Conservation (phyloP, 2,797 vertebrate species). For the Anguilla pacifica region DNA sequence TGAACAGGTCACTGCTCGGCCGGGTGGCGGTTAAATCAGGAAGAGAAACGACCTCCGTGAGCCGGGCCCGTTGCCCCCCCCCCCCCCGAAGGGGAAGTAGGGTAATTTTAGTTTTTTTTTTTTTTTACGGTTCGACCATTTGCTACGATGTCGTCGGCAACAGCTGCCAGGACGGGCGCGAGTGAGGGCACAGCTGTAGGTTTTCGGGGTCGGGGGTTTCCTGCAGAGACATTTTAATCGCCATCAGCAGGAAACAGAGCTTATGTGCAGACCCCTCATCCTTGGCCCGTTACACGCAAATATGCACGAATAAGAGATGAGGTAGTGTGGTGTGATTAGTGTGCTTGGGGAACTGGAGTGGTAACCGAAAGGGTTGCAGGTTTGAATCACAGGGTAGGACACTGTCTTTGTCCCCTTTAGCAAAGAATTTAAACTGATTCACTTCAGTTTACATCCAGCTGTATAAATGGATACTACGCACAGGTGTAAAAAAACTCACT, state of each 20-base stretch:
- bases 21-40: background rate
- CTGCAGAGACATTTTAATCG: background rate
- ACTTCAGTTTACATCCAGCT: too few relatives aligned
- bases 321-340: background rate
- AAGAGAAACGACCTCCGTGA: background rate
- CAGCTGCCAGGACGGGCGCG: background rate
- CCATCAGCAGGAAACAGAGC: background rate
- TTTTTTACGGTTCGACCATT: constrained; percentile 18
- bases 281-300: background rate
- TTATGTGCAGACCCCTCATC: background rate
- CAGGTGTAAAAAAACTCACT: too few relatives aligned
- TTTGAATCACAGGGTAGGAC: too few relatives aligned
- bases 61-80: background rate
- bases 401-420: too few relatives aligned
- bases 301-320: background rate
- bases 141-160: background rate
- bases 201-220: background rate
- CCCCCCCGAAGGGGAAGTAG: too few relatives aligned
- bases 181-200: background rate
- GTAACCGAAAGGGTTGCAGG: too few relatives aligned
- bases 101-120: constrained; percentile 13
- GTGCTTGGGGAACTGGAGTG: too few relatives aligned
- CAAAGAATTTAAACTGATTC: too few relatives aligned
- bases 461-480: too few relatives aligned
- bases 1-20: constrained; percentile 9